Conservation (phyloP, 2,113 vertebrate genomes). For the Crotalus helleri region DNA sequence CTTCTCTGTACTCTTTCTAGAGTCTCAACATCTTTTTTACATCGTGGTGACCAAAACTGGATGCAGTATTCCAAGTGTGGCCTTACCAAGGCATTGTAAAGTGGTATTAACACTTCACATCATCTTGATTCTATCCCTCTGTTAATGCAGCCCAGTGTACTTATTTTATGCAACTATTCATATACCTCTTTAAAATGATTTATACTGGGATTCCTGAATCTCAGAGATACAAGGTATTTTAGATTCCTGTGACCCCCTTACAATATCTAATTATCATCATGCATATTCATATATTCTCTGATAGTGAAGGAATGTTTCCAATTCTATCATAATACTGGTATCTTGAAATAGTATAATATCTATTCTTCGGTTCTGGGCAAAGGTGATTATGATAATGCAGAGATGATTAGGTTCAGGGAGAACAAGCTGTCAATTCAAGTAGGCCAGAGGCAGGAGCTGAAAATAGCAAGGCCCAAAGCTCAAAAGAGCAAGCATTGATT, state of each 20-base stretch:
- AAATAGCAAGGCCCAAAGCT: not conserved
- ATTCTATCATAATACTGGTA: not conserved
- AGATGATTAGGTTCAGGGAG: not conserved
- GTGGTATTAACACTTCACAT: no score
- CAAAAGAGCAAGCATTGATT: not conserved
- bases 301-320: not conserved
- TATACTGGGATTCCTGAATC: not conserved
- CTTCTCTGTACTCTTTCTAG: no score
- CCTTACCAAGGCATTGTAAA: no score
- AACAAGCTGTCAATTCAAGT: not conserved
- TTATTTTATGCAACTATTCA: not conserved
- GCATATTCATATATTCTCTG: not conserved
- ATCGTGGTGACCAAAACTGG: no score
- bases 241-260: not conserved
- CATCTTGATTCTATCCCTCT: no score
- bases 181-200: not conserved
- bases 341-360: not conserved
- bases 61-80: no score
- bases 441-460: not conserved
- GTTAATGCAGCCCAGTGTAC: not conserved
- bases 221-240: not conserved
- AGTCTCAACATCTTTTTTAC: no score
- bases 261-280: not conserved
- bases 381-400: not conserved
- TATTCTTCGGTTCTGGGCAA: not conserved